Conservation (phyloP, 2,113 vertebrate species). For the Bolborhynchus lineola region DNA sequence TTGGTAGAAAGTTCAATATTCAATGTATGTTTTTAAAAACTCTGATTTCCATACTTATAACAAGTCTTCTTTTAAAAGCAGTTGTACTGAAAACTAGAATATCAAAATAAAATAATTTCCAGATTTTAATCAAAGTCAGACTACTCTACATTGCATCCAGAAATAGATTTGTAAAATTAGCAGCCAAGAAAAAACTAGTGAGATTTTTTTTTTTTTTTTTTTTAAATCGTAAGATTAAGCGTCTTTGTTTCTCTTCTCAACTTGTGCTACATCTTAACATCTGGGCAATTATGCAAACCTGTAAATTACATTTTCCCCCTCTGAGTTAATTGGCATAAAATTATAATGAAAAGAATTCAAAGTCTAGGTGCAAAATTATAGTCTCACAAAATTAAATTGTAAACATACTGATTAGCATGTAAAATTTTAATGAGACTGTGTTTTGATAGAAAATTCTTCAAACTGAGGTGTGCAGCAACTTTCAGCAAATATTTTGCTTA, state of each 20-base stretch:
- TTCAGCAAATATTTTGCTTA: slow-evolving; percentile 72
- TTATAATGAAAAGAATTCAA: slow-evolving; percentile 67
- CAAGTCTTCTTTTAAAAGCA: not conserved
- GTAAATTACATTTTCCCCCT: slow-evolving; percentile 65
- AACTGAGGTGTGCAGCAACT: slow-evolving; percentile 55
- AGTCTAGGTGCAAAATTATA: slow-evolving; percentile 57
- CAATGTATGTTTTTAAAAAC: not conserved
- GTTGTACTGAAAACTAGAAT: not conserved
- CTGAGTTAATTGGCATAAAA: slow-evolving; percentile 72
- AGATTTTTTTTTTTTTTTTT: not conserved
- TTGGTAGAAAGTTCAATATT: not conserved
- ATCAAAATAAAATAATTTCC: not conserved
- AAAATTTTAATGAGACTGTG: slow-evolving; percentile 71
- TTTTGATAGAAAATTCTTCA: slow-evolving; percentile 69
- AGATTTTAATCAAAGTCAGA: slow-evolving; percentile 42
- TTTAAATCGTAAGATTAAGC: slow-evolving; percentile 22
- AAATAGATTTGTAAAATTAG: slow-evolving; percentile 51
- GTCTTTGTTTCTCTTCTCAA: slow-evolving; percentile 25
- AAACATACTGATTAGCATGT: slow-evolving; percentile 71
- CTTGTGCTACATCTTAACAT: slow-evolving; percentile 57
- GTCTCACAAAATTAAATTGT: slow-evolving; percentile 64
- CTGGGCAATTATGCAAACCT: slow-evolving; percentile 71
- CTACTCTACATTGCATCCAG: not conserved
- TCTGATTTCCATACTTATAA: not conserved
- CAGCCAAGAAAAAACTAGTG: slow-evolving; percentile 1